These are phyloP conservation scores for Pogonomyrmex barbatus DNA, from an alignment of 1,140 invertebrate species.

Conservation along the genomic window DNA sequence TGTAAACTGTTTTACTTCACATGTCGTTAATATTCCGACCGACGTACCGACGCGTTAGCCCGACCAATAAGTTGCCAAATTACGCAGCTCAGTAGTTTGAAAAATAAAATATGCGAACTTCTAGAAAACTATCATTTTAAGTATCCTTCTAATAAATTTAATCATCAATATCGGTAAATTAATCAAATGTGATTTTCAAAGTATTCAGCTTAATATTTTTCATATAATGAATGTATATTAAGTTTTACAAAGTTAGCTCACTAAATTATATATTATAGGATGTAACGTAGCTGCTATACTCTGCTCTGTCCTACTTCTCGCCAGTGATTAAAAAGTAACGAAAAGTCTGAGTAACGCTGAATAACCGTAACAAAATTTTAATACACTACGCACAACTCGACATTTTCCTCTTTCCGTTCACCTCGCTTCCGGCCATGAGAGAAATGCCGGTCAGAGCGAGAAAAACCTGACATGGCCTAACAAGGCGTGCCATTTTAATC, in stretches of 20 bases:
- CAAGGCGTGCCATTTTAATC: slow-evolving; percentile 58
- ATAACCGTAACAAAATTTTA: slow-evolving; percentile 48
- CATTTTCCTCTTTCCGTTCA: background rate
- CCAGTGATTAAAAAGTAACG: slow-evolving; percentile 61
- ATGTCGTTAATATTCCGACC: slow-evolving; percentile 66
- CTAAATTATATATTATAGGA: background rate
- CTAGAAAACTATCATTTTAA: background rate
- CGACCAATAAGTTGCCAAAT: slow-evolving; percentile 62
- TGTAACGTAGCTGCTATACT: slow-evolving; percentile 27
- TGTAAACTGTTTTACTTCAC: slow-evolving; percentile 64
- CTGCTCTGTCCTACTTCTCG: background rate
- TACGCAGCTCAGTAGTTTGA: slow-evolving; percentile 18
- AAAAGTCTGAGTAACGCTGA: background rate
- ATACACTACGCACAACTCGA: slow-evolving; percentile 42
- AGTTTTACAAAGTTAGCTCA: background rate
- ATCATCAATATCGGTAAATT: background rate
- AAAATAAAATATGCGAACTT: slow-evolving; percentile 40
- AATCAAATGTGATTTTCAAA: background rate
- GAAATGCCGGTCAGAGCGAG: background rate
- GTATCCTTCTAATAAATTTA: background rate
- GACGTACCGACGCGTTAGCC: slow-evolving; percentile 41
- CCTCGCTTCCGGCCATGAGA: background rate
- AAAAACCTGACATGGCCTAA: slow-evolving; percentile 42
- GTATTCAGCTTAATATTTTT: background rate
- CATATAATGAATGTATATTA: background rate